Evolutionary conservation across 2,888 invertebrate species (phyloP).

Genomic region (Hirudinaria manillensis): DNA sequence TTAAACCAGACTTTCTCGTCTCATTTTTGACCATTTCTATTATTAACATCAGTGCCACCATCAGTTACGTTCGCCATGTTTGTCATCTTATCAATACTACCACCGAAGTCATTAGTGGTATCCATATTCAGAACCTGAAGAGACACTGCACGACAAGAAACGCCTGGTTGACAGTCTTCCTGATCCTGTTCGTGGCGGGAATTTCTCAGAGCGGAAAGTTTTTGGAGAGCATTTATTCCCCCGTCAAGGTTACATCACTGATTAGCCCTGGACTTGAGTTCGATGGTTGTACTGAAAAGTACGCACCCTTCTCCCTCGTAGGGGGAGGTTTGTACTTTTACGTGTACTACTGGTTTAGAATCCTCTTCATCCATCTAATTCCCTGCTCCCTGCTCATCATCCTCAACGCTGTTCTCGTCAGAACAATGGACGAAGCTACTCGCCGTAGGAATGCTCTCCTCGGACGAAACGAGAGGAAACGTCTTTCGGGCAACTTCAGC

Average conservation of each 20-base stretch:
- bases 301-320: not conserved
- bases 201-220: constrained; percentile 6
- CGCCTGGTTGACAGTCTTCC: not conserved
- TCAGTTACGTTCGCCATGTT: no score
- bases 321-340: constrained; percentile 12
- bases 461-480: not conserved
- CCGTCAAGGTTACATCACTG: not conserved
- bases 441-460: constrained; percentile 70
- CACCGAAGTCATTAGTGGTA: no score
- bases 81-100: no score
- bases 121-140: not conserved
- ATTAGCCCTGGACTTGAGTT: not conserved
- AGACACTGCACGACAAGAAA: constrained; percentile 12
- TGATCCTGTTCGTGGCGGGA: not conserved
- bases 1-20: no score
- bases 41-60: no score
- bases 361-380: constrained; percentile 73
- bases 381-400: constrained; percentile 78
- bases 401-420: constrained; percentile 78
- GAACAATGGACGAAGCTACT: constrained; percentile 71
- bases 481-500: not conserved
- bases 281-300: not conserved
- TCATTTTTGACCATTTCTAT: no score
- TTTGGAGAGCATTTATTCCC: constrained; percentile 5
- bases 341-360: constrained; percentile 15